phyloP scores from a whole-genome alignment of 2,797 vertebrate genomes.

The Rhadinocentrus ornatus region DNA sequence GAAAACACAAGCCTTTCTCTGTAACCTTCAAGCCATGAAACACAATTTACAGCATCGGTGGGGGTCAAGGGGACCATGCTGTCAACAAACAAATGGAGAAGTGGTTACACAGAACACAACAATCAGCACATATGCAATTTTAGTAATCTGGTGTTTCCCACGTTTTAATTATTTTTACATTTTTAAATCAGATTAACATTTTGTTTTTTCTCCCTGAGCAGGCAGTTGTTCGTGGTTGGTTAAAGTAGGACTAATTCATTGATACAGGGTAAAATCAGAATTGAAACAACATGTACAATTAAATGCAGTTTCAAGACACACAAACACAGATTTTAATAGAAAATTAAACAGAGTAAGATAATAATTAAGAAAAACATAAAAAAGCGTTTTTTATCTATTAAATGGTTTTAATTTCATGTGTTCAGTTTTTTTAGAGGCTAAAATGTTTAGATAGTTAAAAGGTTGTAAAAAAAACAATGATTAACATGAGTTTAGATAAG shows the following conservation, averaged over 20 bases:
- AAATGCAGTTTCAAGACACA: not conserved
- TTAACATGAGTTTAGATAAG: not conserved
- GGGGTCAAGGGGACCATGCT: constrained; percentile 51
- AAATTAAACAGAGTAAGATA: not conserved
- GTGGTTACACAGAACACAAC: constrained; percentile 26
- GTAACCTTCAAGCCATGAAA: constrained; percentile 76
- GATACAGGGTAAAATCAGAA: not conserved
- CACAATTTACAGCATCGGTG: constrained; percentile 73
- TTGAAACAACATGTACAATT: not conserved
- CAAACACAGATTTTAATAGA: not conserved
- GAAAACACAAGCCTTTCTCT: constrained; percentile 75
- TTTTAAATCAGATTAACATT: not conserved
- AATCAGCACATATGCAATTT: constrained; percentile 33
- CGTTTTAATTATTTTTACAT: not conserved
- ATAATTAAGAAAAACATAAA: not conserved
- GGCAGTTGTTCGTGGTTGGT: too few species aligned
- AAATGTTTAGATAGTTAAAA: too few species aligned
- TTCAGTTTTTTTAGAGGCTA: too few species aligned
- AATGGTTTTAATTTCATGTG: too few species aligned
- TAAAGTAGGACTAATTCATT: too few species aligned
- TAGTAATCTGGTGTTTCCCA: constrained; percentile 5
- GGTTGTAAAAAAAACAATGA: not conserved
- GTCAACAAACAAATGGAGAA: constrained; percentile 58
- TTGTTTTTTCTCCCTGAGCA: not conserved
- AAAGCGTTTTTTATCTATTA: too few species aligned